These are phyloP conservation scores for Eonycteris spelaea DNA, from an alignment of 2,113 vertebrate genomes.

Conservation along the genomic window DNA sequence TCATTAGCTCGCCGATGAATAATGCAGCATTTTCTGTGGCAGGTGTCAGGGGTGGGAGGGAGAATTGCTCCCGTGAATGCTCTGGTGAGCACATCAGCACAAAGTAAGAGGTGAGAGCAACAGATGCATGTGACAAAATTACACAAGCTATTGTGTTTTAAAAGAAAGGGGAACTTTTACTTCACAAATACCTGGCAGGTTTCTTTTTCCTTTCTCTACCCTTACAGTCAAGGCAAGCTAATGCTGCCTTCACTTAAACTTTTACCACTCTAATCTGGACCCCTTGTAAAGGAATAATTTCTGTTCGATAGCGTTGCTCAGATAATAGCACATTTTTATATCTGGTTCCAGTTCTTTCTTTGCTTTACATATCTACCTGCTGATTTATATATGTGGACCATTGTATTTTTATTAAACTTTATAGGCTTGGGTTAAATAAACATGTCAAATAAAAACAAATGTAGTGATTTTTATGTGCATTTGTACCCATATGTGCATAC, in stretches of 20 bases:
- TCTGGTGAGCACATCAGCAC: conserved; percentile 87
- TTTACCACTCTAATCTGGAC: conserved; percentile 33
- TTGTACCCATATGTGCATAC: background rate
- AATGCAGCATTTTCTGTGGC: conserved; percentile 88
- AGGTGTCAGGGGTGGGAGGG: conserved; percentile 88
- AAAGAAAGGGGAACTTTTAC: conserved; percentile 85
- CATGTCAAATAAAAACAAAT: background rate
- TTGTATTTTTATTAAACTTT: background rate
- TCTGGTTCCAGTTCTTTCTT: background rate
- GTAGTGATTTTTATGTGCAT: background rate
- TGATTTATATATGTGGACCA: background rate
- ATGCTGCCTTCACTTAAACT: conserved; percentile 44
- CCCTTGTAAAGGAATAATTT: background rate
- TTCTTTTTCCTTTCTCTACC: conserved; percentile 49
- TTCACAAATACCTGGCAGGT: conserved; percentile 80
- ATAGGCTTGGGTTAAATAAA: background rate
- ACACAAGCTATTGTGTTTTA: conserved; percentile 85
- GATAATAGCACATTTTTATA: background rate
- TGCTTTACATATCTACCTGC: background rate
- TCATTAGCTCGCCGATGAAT: conserved; percentile 90
- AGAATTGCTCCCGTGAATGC: conserved; percentile 85
- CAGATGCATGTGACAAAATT: conserved; percentile 88
- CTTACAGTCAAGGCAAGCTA: conserved; percentile 69
- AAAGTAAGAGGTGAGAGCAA: conserved; percentile 86
- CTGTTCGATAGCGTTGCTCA: conserved; percentile 1